Conservation (phyloP, 1,140 invertebrate species). For the Epicauta chinensis region DNA sequence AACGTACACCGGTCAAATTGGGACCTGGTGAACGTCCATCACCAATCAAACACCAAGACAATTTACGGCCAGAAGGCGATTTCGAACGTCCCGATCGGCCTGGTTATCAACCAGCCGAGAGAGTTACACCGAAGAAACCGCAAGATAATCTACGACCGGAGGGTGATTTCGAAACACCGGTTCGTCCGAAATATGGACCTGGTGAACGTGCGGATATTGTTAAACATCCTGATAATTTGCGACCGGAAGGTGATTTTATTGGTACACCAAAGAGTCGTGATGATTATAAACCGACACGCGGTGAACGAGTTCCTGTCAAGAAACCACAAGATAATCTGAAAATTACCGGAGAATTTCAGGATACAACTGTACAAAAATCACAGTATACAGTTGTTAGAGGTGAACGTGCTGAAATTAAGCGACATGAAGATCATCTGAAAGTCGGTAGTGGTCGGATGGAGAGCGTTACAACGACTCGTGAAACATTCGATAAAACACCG, state of each 20-base stretch:
- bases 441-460: conserved; percentile 50
- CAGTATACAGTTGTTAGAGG: conserved; percentile 45
- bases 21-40: conserved; percentile 42
- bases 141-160: conserved; percentile 59
- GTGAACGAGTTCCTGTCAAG: conserved; percentile 52
- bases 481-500: conserved; percentile 45
- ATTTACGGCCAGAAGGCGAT: conserved; percentile 43
- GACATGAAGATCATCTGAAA: conserved; percentile 49
- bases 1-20: conserved; percentile 24
- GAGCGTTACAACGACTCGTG: conserved; percentile 45
- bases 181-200: conserved; percentile 39
- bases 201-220: conserved; percentile 39
- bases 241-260: conserved; percentile 54
- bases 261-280: conserved; percentile 42
- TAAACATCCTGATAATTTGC: conserved; percentile 51
- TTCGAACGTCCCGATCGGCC: conserved; percentile 52
- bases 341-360: conserved; percentile 52
- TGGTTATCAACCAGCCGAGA: conserved; percentile 50
- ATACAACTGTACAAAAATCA: conserved; percentile 44
- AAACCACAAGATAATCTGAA: conserved; percentile 48
- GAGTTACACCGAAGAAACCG: conserved; percentile 49
- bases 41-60: conserved; percentile 43
- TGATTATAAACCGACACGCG: conserved; percentile 47
- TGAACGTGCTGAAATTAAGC: conserved; percentile 50
- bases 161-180: conserved; percentile 52